phyloP scores from a whole-genome alignment of 2,888 invertebrate genomes.

The Galeopsomyia nigrocyanea region DNA sequence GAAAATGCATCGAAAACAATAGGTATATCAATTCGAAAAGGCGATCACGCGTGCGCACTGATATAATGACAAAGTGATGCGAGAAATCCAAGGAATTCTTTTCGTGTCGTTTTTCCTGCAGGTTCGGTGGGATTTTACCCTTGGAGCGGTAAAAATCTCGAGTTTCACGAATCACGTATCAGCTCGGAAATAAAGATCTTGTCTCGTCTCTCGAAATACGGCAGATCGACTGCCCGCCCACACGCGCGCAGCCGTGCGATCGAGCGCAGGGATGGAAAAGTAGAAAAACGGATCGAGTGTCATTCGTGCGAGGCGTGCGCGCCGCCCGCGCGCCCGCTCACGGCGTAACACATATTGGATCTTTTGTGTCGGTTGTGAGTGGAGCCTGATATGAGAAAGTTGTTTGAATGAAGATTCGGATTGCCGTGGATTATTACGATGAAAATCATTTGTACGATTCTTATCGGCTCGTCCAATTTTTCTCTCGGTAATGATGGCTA shows the following conservation, averaged over 20 bases:
- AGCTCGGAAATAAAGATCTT: constrained; percentile 38
- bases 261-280: constrained; percentile 28
- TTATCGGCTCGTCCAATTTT: too few species aligned
- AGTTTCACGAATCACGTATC: constrained; percentile 10
- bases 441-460: too few species aligned
- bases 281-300: constrained; percentile 35
- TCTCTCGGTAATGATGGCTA: too few species aligned
- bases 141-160: constrained; percentile 3
- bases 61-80: too few species aligned
- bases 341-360: not conserved
- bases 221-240: not conserved
- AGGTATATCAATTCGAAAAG: not conserved
- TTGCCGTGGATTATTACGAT: too few species aligned
- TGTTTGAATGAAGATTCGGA: not conserved
- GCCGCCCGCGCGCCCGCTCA: not conserved
- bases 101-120: too few species aligned
- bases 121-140: too few species aligned
- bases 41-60: not conserved
- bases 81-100: too few species aligned
- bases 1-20: too few species aligned
- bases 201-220: constrained; percentile 19
- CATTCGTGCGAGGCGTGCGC: constrained; percentile 15
- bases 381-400: constrained; percentile 1
- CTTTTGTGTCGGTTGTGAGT: constrained; percentile 10
- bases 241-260: not conserved